Percentiles rank a stretch among this genome's conserved stretches.
These are phyloP conservation scores for Virgularia gustaviana DNA, from an alignment of 92 coral and sea anemone genomes.

Conservation along the genomic window DNA sequence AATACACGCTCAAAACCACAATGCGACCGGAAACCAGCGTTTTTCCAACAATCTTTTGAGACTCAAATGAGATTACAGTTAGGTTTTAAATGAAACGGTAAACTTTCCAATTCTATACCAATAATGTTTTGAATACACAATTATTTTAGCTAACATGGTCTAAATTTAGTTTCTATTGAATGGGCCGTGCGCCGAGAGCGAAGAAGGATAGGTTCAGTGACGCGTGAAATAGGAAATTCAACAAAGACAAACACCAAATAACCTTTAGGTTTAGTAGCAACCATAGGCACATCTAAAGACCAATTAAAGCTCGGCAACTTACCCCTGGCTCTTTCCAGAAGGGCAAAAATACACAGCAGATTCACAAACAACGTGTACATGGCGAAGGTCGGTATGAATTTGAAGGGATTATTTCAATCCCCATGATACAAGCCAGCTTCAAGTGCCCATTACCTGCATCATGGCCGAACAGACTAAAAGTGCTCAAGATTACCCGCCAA, in stretches of 20 bases:
- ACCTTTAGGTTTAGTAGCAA: slow-evolving; percentile 38
- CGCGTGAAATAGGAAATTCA: slow-evolving; percentile 45
- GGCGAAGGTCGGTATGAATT: slow-evolving; percentile 34
- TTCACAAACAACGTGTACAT: slow-evolving; percentile 32
- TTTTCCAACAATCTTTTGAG: slow-evolving; percentile 39
- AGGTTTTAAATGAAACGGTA: slow-evolving; percentile 39
- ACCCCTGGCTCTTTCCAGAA: slow-evolving; percentile 29
- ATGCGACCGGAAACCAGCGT: slow-evolving; percentile 46
- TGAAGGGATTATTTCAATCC: slow-evolving; percentile 45
- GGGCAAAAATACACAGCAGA: slow-evolving; percentile 14
- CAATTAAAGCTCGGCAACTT: slow-evolving; percentile 23
- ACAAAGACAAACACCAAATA: slow-evolving; percentile 41
- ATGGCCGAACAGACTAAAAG: slow-evolving; percentile 40
- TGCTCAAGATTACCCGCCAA: slow-evolving; percentile 42
- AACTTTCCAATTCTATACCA: slow-evolving; percentile 35
- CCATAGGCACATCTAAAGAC: slow-evolving; percentile 27
- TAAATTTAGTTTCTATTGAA: slow-evolving; percentile 16
- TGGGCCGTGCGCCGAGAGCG: slow-evolving; percentile 16
- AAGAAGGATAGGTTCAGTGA: slow-evolving; percentile 29
- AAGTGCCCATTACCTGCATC: slow-evolving; percentile 41
- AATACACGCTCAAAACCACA: slow-evolving; percentile 40
- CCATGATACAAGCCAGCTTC: slow-evolving; percentile 43
- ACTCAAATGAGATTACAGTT: slow-evolving; percentile 45
- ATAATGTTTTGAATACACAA: slow-evolving; percentile 36
- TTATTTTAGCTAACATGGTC: slow-evolving; percentile 36